Evolutionary conservation across 2,888 invertebrate genomes (phyloP), one percentile per base, ranked within the genome.

Genomic region (Ypsolopha scabrella): DNA sequence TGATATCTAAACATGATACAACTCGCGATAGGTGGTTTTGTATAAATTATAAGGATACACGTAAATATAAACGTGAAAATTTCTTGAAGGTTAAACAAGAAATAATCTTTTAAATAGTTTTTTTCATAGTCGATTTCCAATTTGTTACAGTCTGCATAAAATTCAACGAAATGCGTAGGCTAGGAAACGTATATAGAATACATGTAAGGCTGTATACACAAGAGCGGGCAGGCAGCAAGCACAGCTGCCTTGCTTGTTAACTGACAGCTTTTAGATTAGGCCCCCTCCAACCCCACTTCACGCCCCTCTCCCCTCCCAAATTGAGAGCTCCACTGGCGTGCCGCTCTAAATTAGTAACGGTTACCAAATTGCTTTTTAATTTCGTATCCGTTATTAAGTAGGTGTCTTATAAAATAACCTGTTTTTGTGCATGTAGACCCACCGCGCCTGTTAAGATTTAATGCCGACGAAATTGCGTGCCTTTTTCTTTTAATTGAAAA

Each of bases 261-360:
- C 80, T 80, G 83, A 80, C 83, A 83, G 81, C 81, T 82, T 85
- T 82, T 81, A 85, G 81, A 85, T 83, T 81, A 79, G 79, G 72
- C 68, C 69, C 70, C 71, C 72, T 64, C 54, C 62, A 60, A 24
- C 58, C 51, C 55, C 45, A 56, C 39, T 4, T 34, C 48, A 24
- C 34, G 36, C 9, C 35, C 64, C 61, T 61, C 62, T 65, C 76
- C 78, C 76, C 75, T 68, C 73, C 77, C 75, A 75, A 81, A 81
- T 79, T 75, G 80, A 79, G 78, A 76, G 72, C 72, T 74, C 72
- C 72, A 64, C 72, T 47, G 44, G 46, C 53, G 33, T 69, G 73
- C 70, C 70, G 69, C 67, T 65, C 78, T 77, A 80, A 82, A 85
- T 85, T 82, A 83, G 82, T 81, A 79, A 82, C 76, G 80, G 81